Conservation (phyloP, 2,888 invertebrate genomes). For the Ormyrus labotus region DNA sequence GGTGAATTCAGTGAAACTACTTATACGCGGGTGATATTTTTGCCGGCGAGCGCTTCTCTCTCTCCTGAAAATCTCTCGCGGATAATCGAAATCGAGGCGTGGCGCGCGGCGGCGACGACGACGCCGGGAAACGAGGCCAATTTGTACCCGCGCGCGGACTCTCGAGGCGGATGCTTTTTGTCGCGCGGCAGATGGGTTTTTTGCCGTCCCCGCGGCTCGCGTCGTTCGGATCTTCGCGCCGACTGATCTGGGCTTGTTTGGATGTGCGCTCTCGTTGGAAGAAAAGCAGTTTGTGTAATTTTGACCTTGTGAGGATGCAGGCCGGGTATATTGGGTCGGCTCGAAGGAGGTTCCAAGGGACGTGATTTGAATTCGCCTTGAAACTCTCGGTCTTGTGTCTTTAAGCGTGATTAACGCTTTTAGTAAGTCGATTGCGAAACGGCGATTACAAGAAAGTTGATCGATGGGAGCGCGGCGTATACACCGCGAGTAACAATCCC, state of each 20-base stretch:
- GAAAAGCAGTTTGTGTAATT: no score
- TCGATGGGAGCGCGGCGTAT: background rate
- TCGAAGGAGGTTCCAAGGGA: no score
- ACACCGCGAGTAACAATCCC: background rate
- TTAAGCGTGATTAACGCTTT: no score
- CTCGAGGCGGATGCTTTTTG: background rate
- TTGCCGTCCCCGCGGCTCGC: no score
- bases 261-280: no score
- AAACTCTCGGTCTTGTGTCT: background rate
- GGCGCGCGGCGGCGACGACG: background rate
- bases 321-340: no score
- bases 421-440: background rate
- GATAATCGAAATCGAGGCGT: background rate
- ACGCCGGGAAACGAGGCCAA: conserved; percentile 33
- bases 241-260: no score
- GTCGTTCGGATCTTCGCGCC: no score
- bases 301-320: no score
- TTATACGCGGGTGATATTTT: conserved; percentile 4
- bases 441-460: background rate
- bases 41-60: background rate
- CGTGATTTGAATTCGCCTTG: no score
- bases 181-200: background rate
- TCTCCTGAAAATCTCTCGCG: background rate
- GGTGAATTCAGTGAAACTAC: conserved; percentile 44
- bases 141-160: conserved; percentile 19